Conservation (phyloP, 2,797 vertebrate genomes). For the Anisognathus igniventris region DNA sequence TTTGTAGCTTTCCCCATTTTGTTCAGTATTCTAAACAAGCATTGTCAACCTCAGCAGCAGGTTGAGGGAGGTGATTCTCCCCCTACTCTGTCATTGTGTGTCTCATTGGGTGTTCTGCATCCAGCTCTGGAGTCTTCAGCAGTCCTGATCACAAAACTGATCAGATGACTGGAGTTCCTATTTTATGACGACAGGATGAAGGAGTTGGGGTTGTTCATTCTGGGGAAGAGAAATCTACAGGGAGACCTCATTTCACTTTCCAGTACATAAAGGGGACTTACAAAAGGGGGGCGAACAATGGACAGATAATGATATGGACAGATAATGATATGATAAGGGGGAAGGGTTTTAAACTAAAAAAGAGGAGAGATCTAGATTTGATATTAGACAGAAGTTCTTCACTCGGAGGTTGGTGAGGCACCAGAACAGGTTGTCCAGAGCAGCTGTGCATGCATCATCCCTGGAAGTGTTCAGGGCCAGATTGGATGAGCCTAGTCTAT, state of each 20-base stretch:
- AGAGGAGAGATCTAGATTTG: background rate
- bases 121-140: background rate
- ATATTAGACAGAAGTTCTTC: background rate
- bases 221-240: background rate
- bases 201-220: background rate
- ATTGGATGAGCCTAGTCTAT: background rate
- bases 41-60: background rate
- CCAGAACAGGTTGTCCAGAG: background rate
- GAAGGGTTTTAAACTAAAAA: background rate
- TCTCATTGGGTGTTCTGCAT: background rate
- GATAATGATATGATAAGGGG: background rate
- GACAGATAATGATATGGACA: background rate
- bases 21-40: background rate
- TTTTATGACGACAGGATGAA: background rate
- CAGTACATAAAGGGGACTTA: background rate
- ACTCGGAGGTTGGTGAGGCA: background rate
- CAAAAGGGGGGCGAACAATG: accelerated
- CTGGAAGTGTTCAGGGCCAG: background rate
- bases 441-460: background rate
- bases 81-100: background rate
- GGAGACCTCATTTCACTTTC: background rate
- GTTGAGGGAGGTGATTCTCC: background rate
- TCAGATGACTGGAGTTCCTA: accelerated
- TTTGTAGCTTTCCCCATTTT: background rate
- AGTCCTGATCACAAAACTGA: background rate